phyloP scores from a whole-genome alignment of 2,797 vertebrate genomes.

The Echiichthys vipera region DNA sequence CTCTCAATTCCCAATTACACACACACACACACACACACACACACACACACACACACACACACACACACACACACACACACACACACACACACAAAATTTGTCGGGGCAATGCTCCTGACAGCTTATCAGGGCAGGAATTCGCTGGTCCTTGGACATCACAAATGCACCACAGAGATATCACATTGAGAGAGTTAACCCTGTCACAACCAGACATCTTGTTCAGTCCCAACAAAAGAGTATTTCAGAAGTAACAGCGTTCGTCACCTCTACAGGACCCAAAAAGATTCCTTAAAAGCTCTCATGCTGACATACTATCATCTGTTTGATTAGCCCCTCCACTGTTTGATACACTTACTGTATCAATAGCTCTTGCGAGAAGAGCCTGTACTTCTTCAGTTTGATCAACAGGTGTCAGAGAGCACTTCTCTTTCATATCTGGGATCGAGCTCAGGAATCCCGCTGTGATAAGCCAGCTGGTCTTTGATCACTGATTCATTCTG shows the following conservation, averaged over 20 bases:
- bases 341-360: constrained; percentile 23
- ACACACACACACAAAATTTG: constrained; percentile 44
- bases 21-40: constrained; percentile 15
- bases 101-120: constrained; percentile 62
- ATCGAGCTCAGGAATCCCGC: constrained; percentile 55
- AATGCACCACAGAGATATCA: constrained; percentile 59
- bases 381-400: constrained; percentile 60
- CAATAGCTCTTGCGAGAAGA: constrained; percentile 11
- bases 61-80: constrained; percentile 21
- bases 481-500: constrained; percentile 84
- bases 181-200: constrained; percentile 68
- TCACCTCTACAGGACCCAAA: background rate
- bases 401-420: constrained; percentile 77
- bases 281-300: background rate
- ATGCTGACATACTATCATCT: background rate
- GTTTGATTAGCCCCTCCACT: constrained; percentile 7
- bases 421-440: constrained; percentile 52
- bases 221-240: background rate
- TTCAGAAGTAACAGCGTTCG: background rate
- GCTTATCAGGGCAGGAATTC: constrained; percentile 81
- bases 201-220: constrained; percentile 1
- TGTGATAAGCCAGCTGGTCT: constrained; percentile 72
- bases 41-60: constrained; percentile 31
- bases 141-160: constrained; percentile 77
- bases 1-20: constrained; percentile 28